phyloP scores from a whole-genome alignment of 2,113 vertebrate genomes.

The Eolophus roseicapilla region DNA sequence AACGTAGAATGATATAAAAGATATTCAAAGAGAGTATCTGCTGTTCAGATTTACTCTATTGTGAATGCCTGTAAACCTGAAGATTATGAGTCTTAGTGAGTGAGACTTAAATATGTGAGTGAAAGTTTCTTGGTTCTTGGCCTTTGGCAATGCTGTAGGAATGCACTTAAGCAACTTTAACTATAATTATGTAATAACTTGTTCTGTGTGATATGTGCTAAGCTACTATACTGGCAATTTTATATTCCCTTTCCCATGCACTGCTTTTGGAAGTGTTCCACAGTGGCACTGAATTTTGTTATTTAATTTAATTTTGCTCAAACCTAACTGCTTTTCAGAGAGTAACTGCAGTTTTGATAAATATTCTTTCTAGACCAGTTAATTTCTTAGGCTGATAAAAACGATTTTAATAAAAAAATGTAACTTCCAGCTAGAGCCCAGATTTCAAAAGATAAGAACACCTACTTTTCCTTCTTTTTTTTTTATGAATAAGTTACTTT shows the following conservation, averaged over 20 bases:
- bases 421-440: neutral
- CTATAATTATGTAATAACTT: neutral
- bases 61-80: neutral
- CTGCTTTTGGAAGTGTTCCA: neutral
- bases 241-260: neutral
- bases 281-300: neutral
- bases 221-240: neutral
- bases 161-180: neutral
- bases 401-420: conserved; percentile 42
- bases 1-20: neutral
- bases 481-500: neutral
- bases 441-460: conserved; percentile 22
- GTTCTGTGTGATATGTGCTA: neutral
- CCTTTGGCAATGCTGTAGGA: neutral
- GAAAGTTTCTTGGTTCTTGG: neutral
- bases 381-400: conserved; percentile 44
- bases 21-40: neutral
- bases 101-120: neutral
- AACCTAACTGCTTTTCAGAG: conserved; percentile 19
- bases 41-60: neutral
- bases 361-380: conserved; percentile 42
- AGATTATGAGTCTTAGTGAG: neutral
- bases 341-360: conserved; percentile 45
- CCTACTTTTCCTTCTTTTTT: neutral
- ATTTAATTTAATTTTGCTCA: conserved; percentile 44